A percentile compares a stretch with the other conserved stretches of the same genome.
Conservation (phyloP, 1,140 invertebrate genomes). For the Zaprionus ornatus region DNA sequence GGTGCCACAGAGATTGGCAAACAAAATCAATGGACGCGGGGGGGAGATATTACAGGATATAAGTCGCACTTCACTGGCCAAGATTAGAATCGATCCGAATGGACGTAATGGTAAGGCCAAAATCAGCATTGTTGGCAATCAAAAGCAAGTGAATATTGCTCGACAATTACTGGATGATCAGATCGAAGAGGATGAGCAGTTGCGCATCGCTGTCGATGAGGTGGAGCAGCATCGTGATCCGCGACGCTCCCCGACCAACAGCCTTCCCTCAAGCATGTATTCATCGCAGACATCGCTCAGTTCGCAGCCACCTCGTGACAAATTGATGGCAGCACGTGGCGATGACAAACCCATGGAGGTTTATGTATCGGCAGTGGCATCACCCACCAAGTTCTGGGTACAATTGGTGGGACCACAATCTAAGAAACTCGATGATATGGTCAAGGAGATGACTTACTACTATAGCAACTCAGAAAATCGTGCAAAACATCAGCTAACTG, state of each 20-base stretch:
- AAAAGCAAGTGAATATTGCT: conserved; percentile 86
- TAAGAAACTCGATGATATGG: conserved; percentile 89
- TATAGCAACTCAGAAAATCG: conserved; percentile 88
- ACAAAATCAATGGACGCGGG: conserved; percentile 88
- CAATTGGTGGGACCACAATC: conserved; percentile 90
- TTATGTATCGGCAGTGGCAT: conserved; percentile 91
- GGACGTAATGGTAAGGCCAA: conserved; percentile 76
- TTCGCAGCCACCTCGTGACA: conserved; percentile 75
- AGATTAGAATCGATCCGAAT: conserved; percentile 71
- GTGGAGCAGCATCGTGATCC: conserved; percentile 85
- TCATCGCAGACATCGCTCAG: conserved; percentile 76
- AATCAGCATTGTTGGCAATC: conserved; percentile 86
- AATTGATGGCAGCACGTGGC: conserved; percentile 71
- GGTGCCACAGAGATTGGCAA: conserved; percentile 87
- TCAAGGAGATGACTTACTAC: conserved; percentile 91
- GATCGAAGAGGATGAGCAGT: conserved; percentile 85
- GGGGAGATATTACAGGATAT: conserved; percentile 90
- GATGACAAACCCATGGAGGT: conserved; percentile 89
- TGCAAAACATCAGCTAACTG: conserved; percentile 85
- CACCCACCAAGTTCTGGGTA: conserved; percentile 92
- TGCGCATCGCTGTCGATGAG: conserved; percentile 84
- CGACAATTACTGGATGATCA: conserved; percentile 86
- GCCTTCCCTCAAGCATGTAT: conserved; percentile 69
- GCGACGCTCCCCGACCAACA: conserved; percentile 82
- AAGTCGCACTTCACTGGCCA: conserved; percentile 83